A percentile compares a stretch with the other conserved stretches of the same genome.
Conservation (phyloP, 2,888 invertebrate genomes). For the Capitulum mitella region DNA sequence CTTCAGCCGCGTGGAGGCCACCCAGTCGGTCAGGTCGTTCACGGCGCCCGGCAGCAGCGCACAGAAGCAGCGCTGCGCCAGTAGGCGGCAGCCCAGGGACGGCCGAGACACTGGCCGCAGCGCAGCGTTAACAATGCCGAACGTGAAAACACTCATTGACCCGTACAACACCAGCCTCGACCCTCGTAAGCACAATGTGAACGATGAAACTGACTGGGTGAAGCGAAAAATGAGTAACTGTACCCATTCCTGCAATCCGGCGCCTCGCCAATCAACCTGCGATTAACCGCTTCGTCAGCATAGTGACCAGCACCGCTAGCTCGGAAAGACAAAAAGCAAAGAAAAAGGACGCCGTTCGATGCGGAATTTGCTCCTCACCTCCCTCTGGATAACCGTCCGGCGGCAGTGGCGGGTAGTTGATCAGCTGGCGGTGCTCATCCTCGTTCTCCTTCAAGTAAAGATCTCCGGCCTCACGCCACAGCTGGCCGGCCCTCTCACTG, state of each 20-base stretch:
- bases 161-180: too few relatives aligned
- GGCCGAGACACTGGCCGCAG: conserved; percentile 66
- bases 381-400: not conserved
- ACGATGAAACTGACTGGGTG: not conserved
- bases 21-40: conserved; percentile 70
- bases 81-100: conserved; percentile 72
- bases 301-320: too few relatives aligned
- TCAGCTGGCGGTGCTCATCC: conserved; percentile 70
- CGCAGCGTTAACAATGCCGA: too few relatives aligned
- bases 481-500: conserved; percentile 53
- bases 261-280: too few relatives aligned
- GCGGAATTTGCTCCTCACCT: too few relatives aligned
- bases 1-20: conserved; percentile 58
- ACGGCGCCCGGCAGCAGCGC: conserved; percentile 64
- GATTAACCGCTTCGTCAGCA: too few relatives aligned
- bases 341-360: too few relatives aligned
- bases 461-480: conserved; percentile 67
- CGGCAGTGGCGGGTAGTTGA: conserved; percentile 54
- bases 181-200: too few relatives aligned
- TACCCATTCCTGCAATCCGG: too few relatives aligned
- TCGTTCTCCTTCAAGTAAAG: conserved; percentile 81
- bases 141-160: too few relatives aligned
- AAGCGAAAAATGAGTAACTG: too few relatives aligned
- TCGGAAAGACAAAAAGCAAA: too few relatives aligned
- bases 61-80: conserved; percentile 66